phyloP scores from a whole-genome alignment of 2,113 vertebrate genomes.

The Natator depressus region DNA sequence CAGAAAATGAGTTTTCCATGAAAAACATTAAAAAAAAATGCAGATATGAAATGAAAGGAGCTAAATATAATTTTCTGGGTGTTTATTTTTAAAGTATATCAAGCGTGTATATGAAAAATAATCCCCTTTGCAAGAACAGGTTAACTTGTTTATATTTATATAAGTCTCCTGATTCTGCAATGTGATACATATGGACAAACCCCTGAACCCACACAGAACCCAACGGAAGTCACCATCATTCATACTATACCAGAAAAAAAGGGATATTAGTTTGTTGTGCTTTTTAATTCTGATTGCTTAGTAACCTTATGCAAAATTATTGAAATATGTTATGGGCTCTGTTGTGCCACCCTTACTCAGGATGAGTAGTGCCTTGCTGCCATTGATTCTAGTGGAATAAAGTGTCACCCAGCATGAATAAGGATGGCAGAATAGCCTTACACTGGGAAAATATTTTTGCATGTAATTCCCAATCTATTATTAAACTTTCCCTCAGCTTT shows the following conservation, averaged over 20 bases:
- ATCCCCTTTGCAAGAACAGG: neutral
- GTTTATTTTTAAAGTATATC: neutral
- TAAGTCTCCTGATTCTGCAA: neutral
- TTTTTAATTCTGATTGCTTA: neutral
- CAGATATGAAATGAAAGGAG: neutral
- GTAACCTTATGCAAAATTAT: neutral
- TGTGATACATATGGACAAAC: neutral
- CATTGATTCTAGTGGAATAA: neutral
- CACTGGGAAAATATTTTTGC: neutral
- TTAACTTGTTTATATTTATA: neutral
- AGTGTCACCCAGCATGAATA: neutral
- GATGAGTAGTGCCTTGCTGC: neutral
- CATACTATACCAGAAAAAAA: neutral
- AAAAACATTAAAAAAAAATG: neutral
- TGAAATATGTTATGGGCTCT: neutral
- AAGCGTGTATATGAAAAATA: neutral
- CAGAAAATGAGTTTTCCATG: neutral
- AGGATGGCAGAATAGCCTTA: neutral
- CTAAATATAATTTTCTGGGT: neutral
- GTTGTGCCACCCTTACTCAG: neutral
- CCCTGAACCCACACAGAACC: neutral
- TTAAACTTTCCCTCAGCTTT: neutral
- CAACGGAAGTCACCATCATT: neutral
- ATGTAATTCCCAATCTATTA: neutral
- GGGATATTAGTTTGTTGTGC: neutral